Evolutionary conservation across 2,888 invertebrate species (phyloP).

Genomic region (Trichacis sp.): DNA sequence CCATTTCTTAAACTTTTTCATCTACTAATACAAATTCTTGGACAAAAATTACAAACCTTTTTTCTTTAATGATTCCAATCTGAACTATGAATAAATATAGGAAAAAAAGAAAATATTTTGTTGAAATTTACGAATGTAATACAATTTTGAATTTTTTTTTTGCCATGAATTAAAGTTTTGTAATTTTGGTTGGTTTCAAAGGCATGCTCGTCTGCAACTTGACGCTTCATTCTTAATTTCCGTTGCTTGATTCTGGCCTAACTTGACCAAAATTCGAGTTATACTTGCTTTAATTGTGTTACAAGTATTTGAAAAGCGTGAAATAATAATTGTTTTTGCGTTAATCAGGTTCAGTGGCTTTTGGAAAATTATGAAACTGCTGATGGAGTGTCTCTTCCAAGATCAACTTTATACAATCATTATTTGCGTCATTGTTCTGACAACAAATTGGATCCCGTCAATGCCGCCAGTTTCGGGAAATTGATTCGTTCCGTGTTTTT

Average conservation of each 20-base stretch:
- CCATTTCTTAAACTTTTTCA: conserved; percentile 61
- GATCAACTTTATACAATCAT: conserved; percentile 96
- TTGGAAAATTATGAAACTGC: conserved; percentile 98
- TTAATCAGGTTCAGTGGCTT: conserved; percentile 87
- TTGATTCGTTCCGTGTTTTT: conserved; percentile 97
- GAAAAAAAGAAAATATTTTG: too few species aligned
- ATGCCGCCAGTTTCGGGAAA: conserved; percentile 99
- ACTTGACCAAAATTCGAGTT: neutral
- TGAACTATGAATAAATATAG: too few species aligned
- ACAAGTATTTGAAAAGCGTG: too few species aligned
- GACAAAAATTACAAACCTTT: too few species aligned
- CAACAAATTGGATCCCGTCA: conserved; percentile 96
- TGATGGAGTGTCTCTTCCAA: conserved; percentile 91
- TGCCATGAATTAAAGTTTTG: too few species aligned
- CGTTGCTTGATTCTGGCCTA: neutral
- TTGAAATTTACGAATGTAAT: too few species aligned
- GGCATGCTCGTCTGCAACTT: conserved; percentile 24
- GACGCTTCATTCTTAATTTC: conserved; percentile 12
- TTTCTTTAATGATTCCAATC: too few species aligned
- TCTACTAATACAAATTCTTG: conserved; percentile 36
- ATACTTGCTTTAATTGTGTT: neutral
- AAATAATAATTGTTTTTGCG: neutral
- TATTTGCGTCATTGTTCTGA: conserved; percentile 95
- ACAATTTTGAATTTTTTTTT: too few species aligned
- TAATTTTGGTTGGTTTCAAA: conserved; percentile 16